Conservation (phyloP, 2,113 vertebrate genomes). For the human region DNA sequence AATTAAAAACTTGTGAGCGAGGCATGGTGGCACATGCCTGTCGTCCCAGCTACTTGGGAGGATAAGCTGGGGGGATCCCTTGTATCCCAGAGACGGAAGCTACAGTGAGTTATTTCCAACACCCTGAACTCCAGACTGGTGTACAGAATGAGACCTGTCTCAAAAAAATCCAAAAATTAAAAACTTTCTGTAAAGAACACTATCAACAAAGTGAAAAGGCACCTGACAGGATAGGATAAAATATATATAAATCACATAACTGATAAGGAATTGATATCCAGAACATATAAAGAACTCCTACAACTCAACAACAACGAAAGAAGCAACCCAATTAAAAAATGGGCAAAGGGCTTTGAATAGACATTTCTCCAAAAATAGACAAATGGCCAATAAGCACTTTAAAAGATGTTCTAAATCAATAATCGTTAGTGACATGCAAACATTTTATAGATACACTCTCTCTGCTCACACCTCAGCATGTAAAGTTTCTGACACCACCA, state of each 20-base stretch:
- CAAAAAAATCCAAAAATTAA: background rate
- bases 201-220: background rate
- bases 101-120: too few relatives aligned
- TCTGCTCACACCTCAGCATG: too few relatives aligned
- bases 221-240: background rate
- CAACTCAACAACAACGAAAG: background rate
- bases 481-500: background rate
- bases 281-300: background rate
- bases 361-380: background rate
- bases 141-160: background rate
- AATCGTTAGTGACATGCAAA: background rate
- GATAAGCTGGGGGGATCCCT: background rate
- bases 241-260: background rate
- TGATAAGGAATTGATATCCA: background rate
- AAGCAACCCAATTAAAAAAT: background rate
- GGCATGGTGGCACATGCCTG: too few relatives aligned
- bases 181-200: background rate
- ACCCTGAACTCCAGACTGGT: background rate
- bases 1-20: background rate
- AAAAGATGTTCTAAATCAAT: background rate
- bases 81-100: background rate
- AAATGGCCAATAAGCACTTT: background rate
- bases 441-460: background rate
- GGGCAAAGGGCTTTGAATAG: background rate
- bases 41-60: background rate